These are phyloP conservation scores for Tragelaphus imberbis DNA, from an alignment of 2,113 vertebrate species.

Conservation along the genomic window DNA sequence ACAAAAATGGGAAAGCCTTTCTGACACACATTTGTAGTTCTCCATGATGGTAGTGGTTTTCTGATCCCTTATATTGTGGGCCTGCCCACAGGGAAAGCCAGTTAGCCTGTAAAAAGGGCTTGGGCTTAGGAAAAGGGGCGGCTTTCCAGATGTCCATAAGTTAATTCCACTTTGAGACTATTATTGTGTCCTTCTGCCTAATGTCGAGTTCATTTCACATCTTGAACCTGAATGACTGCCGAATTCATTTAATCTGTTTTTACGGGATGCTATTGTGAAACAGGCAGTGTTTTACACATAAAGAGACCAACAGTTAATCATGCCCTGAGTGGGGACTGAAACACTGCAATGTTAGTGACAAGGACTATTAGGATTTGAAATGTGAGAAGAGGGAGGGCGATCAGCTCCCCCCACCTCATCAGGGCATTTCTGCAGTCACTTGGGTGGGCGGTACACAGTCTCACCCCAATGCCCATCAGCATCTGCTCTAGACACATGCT, in stretches of 20 bases:
- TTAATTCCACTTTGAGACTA: background rate
- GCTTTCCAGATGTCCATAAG: background rate
- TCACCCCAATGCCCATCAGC: background rate
- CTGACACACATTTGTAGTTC: background rate
- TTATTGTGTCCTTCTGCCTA: background rate
- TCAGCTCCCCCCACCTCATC: accelerated
- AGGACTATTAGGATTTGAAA: background rate
- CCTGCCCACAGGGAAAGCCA: background rate
- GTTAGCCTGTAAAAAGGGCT: background rate
- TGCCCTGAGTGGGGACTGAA: background rate
- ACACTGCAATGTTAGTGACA: background rate
- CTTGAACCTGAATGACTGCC: background rate
- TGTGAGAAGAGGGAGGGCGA: background rate
- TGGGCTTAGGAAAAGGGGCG: background rate
- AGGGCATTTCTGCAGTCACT: background rate
- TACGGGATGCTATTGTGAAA: background rate
- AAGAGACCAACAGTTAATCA: background rate
- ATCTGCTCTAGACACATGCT: background rate
- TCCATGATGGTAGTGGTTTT: background rate
- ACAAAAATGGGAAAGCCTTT: background rate
- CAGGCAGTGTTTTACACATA: background rate
- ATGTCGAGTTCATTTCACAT: background rate
- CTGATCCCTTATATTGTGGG: background rate
- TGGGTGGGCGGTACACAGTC: background rate
- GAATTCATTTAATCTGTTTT: background rate